Evolutionary conservation across 2,888 invertebrate species (phyloP).

Genomic region (Fabriciana adippe): DNA sequence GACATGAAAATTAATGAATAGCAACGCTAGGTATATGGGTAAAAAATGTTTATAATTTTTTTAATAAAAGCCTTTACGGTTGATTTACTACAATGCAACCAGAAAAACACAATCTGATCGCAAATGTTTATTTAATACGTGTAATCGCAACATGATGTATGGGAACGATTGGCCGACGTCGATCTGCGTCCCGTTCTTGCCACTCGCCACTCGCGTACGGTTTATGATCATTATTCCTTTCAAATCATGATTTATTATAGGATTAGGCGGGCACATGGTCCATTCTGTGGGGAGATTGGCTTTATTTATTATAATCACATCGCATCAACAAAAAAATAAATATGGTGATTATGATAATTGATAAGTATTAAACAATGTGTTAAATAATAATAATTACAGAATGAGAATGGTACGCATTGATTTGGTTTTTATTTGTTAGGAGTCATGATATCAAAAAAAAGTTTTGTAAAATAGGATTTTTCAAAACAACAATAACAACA

Average conservation of each 20-base stretch:
- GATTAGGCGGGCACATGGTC: conserved; percentile 74
- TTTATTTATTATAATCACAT: conserved; percentile 74
- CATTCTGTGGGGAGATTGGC: conserved; percentile 72
- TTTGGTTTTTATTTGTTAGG: too few species aligned
- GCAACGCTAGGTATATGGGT: too few species aligned
- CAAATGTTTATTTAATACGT: conserved; percentile 80
- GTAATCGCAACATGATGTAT: conserved; percentile 79
- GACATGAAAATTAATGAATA: neutral
- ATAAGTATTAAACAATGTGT: too few species aligned
- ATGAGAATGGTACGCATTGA: neutral
- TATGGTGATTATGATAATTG: conserved; percentile 3
- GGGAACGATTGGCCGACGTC: conserved; percentile 54
- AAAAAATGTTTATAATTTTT: conserved; percentile 1
- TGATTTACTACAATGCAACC: conserved; percentile 6
- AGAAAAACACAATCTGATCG: conserved; percentile 46
- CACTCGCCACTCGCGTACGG: conserved; percentile 54
- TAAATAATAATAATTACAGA: neutral
- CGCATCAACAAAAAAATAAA: conserved; percentile 60
- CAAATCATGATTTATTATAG: conserved; percentile 80
- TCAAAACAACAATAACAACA: too few species aligned
- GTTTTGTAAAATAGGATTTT: too few species aligned
- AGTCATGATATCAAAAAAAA: too few species aligned
- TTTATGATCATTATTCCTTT: conserved; percentile 79
- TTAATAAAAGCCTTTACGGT: neutral
- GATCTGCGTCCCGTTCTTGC: conserved; percentile 42